Percentiles rank a stretch among this genome's conserved stretches.
Conservation (phyloP, 1,140 invertebrate species). For the Lineus longissimus region DNA sequence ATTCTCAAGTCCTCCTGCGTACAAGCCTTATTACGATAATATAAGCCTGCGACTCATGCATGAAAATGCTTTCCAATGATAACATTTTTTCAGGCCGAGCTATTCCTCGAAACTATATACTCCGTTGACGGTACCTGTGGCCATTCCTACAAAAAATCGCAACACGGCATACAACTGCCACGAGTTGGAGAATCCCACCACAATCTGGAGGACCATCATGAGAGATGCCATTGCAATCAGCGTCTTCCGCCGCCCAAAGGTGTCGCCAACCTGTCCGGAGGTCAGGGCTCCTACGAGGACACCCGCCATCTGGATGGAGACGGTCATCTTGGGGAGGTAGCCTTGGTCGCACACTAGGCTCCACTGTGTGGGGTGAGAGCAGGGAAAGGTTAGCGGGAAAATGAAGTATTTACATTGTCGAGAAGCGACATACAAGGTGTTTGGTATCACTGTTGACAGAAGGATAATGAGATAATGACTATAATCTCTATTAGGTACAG, state of each 20-base stretch:
- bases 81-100: background rate
- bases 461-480: too few relatives aligned
- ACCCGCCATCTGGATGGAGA: conserved; percentile 23
- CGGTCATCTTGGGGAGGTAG: conserved; percentile 16
- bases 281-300: conserved; percentile 17
- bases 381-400: too few relatives aligned
- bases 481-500: too few relatives aligned
- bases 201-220: conserved; percentile 9
- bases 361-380: conserved; percentile 24
- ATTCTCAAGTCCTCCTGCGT: background rate
- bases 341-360: conserved; percentile 20
- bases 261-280: conserved; percentile 14
- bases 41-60: background rate
- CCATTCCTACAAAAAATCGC: conserved; percentile 21
- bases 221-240: conserved; percentile 10
- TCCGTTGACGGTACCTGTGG: background rate
- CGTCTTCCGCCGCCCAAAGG: conserved; percentile 16
- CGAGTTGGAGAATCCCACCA: conserved; percentile 10
- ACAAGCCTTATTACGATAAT: background rate
- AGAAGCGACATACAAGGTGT: too few relatives aligned
- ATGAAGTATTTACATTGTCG: too few relatives aligned
- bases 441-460: too few relatives aligned
- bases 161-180: conserved; percentile 22
- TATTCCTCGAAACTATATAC: background rate
- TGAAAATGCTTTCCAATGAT: background rate